phyloP scores from a whole-genome alignment of 2,888 invertebrate species.

The Ethmia dodecea region DNA sequence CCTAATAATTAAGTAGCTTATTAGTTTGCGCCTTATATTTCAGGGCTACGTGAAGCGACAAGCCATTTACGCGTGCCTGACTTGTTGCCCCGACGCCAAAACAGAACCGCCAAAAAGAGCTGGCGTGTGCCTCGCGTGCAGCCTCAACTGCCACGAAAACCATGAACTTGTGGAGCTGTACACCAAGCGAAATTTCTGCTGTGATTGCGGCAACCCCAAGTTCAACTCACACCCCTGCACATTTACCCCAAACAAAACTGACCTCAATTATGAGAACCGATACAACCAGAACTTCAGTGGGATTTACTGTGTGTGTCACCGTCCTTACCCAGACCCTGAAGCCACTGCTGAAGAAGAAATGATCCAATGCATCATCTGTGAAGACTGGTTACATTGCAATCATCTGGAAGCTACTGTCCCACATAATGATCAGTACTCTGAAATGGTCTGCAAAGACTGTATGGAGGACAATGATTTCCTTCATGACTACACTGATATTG shows the following conservation, averaged over 20 bases:
- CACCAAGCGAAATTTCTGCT: conserved; percentile 96
- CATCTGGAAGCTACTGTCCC: conserved; percentile 82
- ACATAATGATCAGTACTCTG: conserved; percentile 80
- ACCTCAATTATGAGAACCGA: conserved; percentile 82
- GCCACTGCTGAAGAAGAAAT: conserved; percentile 90
- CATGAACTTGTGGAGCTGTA: conserved; percentile 97
- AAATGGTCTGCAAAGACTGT: conserved; percentile 90
- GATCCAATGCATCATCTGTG: conserved; percentile 97
- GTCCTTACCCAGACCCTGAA: conserved; percentile 97
- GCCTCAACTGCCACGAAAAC: conserved; percentile 95
- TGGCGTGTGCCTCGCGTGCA: conserved; percentile 96
- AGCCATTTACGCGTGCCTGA: conserved; percentile 95
- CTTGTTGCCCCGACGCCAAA: conserved; percentile 86
- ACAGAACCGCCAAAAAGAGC: conserved; percentile 79
- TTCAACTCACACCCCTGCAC: conserved; percentile 84
- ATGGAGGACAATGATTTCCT: conserved; percentile 87
- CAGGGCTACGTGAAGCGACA: conserved; percentile 96
- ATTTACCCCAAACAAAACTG: conserved; percentile 79
- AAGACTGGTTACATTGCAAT: conserved; percentile 97
- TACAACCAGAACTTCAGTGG: conserved; percentile 98
- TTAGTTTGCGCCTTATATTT: no score
- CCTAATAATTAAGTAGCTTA: no score
- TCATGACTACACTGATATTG: conserved; percentile 80
- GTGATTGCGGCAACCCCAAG: conserved; percentile 94
- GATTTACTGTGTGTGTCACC: conserved; percentile 91